phyloP scores from a whole-genome alignment of 2,888 invertebrate genomes.

The Isoperla grammatica region DNA sequence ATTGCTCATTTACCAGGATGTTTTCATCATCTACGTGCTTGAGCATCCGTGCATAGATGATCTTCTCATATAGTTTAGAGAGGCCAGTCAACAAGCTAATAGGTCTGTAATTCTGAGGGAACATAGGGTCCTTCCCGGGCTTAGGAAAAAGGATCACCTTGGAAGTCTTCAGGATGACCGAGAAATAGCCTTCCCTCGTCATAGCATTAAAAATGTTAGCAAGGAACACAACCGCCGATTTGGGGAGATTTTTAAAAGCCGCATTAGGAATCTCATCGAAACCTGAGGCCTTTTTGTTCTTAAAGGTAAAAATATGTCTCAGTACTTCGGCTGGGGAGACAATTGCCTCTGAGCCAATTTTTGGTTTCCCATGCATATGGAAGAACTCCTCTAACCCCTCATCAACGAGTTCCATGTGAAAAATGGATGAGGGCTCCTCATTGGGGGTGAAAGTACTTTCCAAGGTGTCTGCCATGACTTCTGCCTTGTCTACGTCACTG shows the following conservation, averaged over 20 bases:
- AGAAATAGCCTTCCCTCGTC: background rate
- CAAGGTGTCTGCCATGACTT: too few relatives aligned
- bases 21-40: constrained; percentile 24
- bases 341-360: too few relatives aligned
- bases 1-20: constrained; percentile 11
- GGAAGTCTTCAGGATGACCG: constrained; percentile 32
- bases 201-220: background rate
- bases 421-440: too few relatives aligned
- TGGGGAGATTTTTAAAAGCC: constrained; percentile 29
- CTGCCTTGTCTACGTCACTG: too few relatives aligned
- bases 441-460: too few relatives aligned
- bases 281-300: background rate
- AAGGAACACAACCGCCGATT: constrained; percentile 22
- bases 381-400: too few relatives aligned
- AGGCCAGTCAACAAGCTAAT: constrained; percentile 33
- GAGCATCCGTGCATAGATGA: constrained; percentile 30
- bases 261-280: constrained; percentile 13
- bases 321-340: too few relatives aligned
- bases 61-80: constrained; percentile 34
- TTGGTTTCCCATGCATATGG: too few relatives aligned
- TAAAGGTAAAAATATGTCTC: too few relatives aligned
- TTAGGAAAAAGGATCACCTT: constrained; percentile 33
- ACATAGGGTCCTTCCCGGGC: constrained; percentile 30
- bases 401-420: too few relatives aligned
- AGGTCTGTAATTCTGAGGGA: constrained; percentile 32